Conservation (phyloP, 92 coral and sea anemone genomes). For the Meandrina meandrites region DNA sequence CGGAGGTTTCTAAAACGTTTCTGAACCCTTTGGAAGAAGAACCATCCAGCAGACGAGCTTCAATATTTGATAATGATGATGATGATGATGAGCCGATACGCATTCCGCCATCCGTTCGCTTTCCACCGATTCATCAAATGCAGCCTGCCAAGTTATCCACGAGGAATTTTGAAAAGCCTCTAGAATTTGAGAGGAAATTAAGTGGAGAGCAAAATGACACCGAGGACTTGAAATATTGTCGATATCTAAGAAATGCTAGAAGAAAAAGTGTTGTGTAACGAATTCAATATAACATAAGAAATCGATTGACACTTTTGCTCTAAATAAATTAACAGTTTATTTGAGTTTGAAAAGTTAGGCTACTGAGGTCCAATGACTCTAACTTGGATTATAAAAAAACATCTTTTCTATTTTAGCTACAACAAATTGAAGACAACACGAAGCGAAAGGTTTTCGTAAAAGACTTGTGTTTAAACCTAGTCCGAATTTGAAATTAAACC, state of each 20-base stretch:
- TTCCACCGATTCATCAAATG: constrained; percentile 54
- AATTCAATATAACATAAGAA: neutral
- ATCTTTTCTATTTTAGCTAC: neutral
- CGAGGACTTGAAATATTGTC: constrained; percentile 62
- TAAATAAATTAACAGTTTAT: neutral
- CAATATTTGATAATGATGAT: constrained; percentile 1
- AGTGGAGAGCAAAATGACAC: constrained; percentile 17
- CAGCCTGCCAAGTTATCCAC: constrained; percentile 13
- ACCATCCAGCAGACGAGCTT: neutral
- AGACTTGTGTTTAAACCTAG: too few relatives aligned
- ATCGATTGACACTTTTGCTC: neutral
- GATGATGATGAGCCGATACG: constrained; percentile 58
- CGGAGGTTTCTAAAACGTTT: neutral
- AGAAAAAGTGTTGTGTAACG: constrained; percentile 16
- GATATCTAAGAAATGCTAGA: constrained; percentile 59
- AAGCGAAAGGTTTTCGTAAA: neutral
- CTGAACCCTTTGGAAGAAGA: constrained; percentile 11
- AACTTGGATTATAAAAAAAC: neutral
- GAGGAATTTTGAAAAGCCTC: constrained; percentile 48
- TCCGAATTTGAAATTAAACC: neutral
- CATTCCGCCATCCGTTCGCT: constrained; percentile 43
- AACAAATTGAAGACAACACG: neutral
- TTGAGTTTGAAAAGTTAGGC: neutral
- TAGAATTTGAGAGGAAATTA: constrained; percentile 23
- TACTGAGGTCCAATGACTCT: too few relatives aligned